These are phyloP conservation scores for Cerceris ruficornis DNA, from an alignment of 2,888 invertebrate genomes.

Conservation along the genomic window DNA sequence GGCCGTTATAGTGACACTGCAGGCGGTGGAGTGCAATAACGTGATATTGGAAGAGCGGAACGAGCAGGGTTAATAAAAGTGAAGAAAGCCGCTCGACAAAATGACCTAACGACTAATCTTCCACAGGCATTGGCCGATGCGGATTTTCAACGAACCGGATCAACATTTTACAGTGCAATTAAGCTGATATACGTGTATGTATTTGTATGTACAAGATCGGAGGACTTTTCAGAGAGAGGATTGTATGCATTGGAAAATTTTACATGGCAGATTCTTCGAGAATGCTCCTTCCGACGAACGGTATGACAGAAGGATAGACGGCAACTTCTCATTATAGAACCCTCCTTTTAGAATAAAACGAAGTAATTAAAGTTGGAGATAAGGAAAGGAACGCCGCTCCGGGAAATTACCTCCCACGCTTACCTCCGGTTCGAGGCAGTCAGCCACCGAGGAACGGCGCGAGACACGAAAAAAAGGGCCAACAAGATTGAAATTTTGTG, in stretches of 20 bases:
- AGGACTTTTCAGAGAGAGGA: background rate
- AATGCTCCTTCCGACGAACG: conserved; percentile 20
- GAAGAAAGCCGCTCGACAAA: conserved; percentile 39
- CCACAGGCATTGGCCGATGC: background rate
- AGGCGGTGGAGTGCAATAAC: conserved; percentile 67
- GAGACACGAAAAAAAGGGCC: conserved; percentile 21
- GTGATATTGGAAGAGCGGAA: conserved; percentile 62
- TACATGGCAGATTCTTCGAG: conserved; percentile 18
- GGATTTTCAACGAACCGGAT: too few relatives aligned
- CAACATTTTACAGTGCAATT: too few relatives aligned
- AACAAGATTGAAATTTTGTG: conserved; percentile 52
- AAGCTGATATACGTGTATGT: too few relatives aligned
- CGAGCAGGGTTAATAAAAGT: conserved; percentile 57
- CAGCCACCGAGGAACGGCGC: conserved; percentile 23
- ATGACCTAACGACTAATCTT: conserved; percentile 52
- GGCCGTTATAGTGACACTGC: conserved; percentile 61
- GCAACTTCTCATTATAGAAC: conserved; percentile 59
- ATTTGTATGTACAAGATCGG: background rate
- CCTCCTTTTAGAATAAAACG: conserved; percentile 59
- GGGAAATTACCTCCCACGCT: conserved; percentile 58
- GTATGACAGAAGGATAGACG: conserved; percentile 47
- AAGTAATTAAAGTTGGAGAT: conserved; percentile 66
- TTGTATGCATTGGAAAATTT: background rate
- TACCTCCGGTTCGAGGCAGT: conserved; percentile 29
- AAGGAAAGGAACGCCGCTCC: conserved; percentile 40